These are phyloP conservation scores for Buphagus erythrorhynchus DNA, from an alignment of 2,797 vertebrate species.

Conservation along the genomic window DNA sequence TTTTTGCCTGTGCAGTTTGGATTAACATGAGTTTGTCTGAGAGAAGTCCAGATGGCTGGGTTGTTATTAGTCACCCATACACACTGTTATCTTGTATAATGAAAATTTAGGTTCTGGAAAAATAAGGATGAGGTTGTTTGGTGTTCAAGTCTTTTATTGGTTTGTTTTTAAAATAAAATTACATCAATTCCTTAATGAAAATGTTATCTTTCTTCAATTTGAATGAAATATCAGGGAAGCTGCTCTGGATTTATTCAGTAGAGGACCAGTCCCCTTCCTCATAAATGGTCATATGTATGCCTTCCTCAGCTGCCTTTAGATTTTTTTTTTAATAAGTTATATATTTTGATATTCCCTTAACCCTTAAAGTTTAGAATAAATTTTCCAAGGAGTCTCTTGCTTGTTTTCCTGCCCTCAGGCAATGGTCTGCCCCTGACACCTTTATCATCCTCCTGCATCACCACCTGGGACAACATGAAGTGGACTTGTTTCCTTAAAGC, in stretches of 20 bases:
- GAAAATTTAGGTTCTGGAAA: neutral
- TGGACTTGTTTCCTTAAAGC: neutral
- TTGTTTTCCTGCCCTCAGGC: constrained; percentile 19
- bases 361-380: neutral
- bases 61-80: neutral
- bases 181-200: neutral
- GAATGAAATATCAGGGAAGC: neutral
- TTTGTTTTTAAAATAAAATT: neutral
- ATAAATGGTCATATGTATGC: neutral
- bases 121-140: neutral
- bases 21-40: constrained; percentile 9
- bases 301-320: neutral
- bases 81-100: neutral
- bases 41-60: neutral
- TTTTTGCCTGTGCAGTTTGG: neutral
- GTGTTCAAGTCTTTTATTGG: neutral
- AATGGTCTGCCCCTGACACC: neutral
- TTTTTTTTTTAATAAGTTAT: neutral
- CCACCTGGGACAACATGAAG: neutral
- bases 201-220: neutral
- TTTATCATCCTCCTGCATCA: neutral
- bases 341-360: neutral
- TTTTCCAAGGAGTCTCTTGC: neutral
- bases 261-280: neutral
- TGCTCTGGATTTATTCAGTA: neutral